Percentiles rank a stretch among this genome's conserved stretches.
These are phyloP conservation scores for Tetragonula carbonaria DNA, from an alignment of 2,888 invertebrate species.

Conservation along the genomic window DNA sequence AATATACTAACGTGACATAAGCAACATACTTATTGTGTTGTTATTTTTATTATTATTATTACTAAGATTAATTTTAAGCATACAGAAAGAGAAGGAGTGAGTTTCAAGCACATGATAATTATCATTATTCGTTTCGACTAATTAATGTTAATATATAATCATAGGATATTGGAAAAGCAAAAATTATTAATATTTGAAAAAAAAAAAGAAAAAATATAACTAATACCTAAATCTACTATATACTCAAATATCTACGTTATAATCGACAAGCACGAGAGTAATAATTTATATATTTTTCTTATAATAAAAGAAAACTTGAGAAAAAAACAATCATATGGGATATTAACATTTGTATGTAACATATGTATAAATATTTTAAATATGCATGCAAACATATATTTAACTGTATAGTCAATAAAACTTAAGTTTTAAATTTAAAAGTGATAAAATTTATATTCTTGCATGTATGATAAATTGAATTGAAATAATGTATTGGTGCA, in stretches of 20 bases:
- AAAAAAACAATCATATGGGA: slow-evolving; percentile 29
- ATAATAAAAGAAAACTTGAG: slow-evolving; percentile 6
- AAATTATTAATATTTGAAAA: slow-evolving; percentile 48
- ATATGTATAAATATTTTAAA: slow-evolving; percentile 34
- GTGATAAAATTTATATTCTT: slow-evolving; percentile 30
- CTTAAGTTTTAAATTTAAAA: slow-evolving; percentile 27
- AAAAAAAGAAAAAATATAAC: slow-evolving; percentile 18
- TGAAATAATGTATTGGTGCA: slow-evolving; percentile 47
- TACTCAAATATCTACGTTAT: slow-evolving; percentile 47
- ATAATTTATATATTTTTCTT: slow-evolving; percentile 25
- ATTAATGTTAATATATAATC: slow-evolving; percentile 59
- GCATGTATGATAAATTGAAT: slow-evolving; percentile 46
- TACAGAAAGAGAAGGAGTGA: slow-evolving; percentile 84
- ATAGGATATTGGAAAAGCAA: slow-evolving; percentile 47
- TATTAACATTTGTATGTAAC: slow-evolving; percentile 25
- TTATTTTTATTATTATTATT: slow-evolving; percentile 70
- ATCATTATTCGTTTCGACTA: slow-evolving; percentile 56
- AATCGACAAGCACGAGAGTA: slow-evolving; percentile 57
- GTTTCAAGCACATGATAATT: slow-evolving; percentile 81
- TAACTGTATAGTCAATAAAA: slow-evolving; percentile 16
- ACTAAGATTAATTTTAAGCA: slow-evolving; percentile 82
- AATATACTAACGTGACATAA: slow-evolving; percentile 72
- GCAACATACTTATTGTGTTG: slow-evolving; percentile 72
- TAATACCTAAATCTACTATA: slow-evolving; percentile 62
- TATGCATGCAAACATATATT: slow-evolving; percentile 61